Base-by-base conservation (phyloP, 1,140 invertebrate genomes). In the Aethina tumida region DNA sequence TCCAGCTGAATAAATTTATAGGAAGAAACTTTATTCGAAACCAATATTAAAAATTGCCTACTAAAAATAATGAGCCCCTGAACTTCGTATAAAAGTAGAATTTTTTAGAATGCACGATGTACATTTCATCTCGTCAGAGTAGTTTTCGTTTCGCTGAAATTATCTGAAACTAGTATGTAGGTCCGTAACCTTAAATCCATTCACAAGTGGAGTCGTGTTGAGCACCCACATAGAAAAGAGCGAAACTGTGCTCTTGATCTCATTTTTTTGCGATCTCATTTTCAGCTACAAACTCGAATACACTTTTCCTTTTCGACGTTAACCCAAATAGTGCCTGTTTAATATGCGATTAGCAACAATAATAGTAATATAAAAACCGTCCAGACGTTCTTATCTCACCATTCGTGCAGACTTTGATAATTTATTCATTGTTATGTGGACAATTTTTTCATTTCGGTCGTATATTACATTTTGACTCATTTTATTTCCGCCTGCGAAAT, bases 281-380 rank as follows among this genome's bases (percentile, higher is more conserved):
- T n/a, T n/a, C n/a, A n/a, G n/a, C n/a, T n/a, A n/a, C n/a, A n/a
- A n/a, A 20, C 17, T 41, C 35, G 35, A 43, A 26, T 32, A 33
- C 21, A 49, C 47, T 49, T 39, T 49, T 46, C 17, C 47, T 49
- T 49, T 49, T 43, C 34, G 28, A 29, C 35, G 28, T 39, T 43
- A 45, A 41, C 46, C 42, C 33, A 45, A 49, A 49, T 49, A 44
- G 41, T 19, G 29, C 45, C 28, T 27, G 28, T 35, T 22, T 34
- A 22, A 35, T 33, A 27, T 27, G 4, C 26, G 26, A 27, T 27
- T 12, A 14, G 26, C 3, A 5, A 27, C 26, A 5, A 12, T 14
- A 14, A 27, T 17, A n/a, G n/a, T 36, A 34, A 45, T 26, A 32
- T 41, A 36, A 44, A 19, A 25, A 37, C 34, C n/a, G 38, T 36